A percentile compares a stretch with the other conserved stretches of the same genome.
Conservation (phyloP, 1,140 invertebrate genomes). For the Geopemphigus sp. region DNA sequence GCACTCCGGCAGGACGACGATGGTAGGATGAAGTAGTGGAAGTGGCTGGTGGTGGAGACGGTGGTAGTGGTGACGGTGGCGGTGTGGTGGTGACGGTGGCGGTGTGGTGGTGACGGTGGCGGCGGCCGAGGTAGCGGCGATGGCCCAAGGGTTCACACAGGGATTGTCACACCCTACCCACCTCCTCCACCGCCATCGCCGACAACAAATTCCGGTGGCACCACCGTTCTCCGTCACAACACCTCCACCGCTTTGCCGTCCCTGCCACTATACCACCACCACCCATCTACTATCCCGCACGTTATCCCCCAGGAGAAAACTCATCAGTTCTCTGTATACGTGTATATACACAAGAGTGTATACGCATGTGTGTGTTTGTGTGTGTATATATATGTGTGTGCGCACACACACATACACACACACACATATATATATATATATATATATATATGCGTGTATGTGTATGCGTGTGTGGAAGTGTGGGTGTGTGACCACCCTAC, state of each 20-base stretch:
- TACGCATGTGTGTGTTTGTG: background rate
- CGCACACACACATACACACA: background rate
- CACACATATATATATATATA: background rate
- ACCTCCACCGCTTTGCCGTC: background rate
- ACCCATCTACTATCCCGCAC: background rate
- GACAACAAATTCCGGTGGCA: conserved; percentile 39
- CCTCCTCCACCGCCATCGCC: background rate
- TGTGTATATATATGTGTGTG: background rate
- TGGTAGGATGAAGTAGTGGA: background rate
- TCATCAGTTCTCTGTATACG: conserved; percentile 29
- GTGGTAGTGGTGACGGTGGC: conserved; percentile 24
- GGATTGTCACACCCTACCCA: conserved; percentile 28
- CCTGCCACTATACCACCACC: background rate
- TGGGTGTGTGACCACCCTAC: background rate
- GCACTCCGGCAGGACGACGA: background rate
- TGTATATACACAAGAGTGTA: background rate
- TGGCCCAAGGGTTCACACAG: conserved; percentile 42
- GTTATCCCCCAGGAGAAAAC: conserved; percentile 36
- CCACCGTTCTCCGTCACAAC: conserved; percentile 19
- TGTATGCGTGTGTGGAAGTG: background rate
- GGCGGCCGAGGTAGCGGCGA: conserved; percentile 10
- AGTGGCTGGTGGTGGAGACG: background rate
- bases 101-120: too few relatives aligned
- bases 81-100: background rate
- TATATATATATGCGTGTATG: background rate